Evolutionary conservation across 2,113 vertebrate genomes (phyloP), one percentile per base, ranked within the genome.

Genomic region (Oncorhynchus mykiss): DNA sequence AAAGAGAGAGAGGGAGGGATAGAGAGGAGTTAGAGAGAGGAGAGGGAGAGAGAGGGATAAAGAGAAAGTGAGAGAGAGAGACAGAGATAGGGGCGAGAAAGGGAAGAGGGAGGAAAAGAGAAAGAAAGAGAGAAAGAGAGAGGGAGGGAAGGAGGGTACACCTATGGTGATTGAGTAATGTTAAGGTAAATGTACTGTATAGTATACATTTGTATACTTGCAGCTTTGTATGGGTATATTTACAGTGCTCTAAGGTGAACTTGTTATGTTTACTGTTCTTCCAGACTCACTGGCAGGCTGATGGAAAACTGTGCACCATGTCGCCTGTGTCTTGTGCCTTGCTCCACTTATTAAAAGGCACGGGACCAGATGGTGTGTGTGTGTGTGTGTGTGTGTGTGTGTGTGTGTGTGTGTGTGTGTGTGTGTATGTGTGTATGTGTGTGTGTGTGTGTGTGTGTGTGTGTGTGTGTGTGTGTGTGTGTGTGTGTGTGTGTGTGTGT

Each of bases 331-430:
- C 90, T 90, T 90, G 86, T 88, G 89, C 91, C 87, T 90, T 90
- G 88, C 89, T 92, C 90, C 87, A 88, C 85, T 92, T 92, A 92
- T 90, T 91, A 92, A 91, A 90, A 91, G 88, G 88, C 88, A 90
- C 80, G 75, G 86, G 90, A 90, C 89, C 91, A 92, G 91, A 92
- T 92, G 91, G 91, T 88, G 78, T 77, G 77, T 79, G 91, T 88
- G 76, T 77, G 75, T 78, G 80, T 82, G 73, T 39, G 34, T 39
- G 34, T 39, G 6, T 34, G 31, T 34, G 31, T 34, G 31, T 34
- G 31, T 34, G 31, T 34, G 6, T 39, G 34, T 8, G 34, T 79
- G 83, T 82, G 77, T 78, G 31, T 34, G 31, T 34, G 31, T 34
- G 31, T 6, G 31, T 34, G 31, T 34, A 1, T 34, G 31, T 34